phyloP scores from a whole-genome alignment of 2,888 invertebrate genomes.

The Oscheius myriophilus region DNA sequence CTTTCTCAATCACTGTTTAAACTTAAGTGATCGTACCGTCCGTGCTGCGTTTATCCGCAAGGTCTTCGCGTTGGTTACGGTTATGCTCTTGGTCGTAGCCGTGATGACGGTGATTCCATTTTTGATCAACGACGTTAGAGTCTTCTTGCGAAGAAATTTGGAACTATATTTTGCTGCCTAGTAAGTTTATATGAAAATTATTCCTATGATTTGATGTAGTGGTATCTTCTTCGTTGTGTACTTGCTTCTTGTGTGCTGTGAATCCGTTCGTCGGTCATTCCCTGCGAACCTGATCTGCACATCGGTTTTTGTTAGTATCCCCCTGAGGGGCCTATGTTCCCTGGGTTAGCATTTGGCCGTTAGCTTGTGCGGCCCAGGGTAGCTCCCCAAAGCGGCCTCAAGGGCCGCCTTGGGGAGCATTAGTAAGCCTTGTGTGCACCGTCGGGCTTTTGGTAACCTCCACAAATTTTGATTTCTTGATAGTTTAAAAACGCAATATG shows the following conservation, averaged over 20 bases:
- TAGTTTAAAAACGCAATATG: no score
- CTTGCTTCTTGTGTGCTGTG: slow-evolving; percentile 73
- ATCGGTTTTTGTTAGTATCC: slow-evolving; percentile 57
- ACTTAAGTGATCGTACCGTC: slow-evolving; percentile 57
- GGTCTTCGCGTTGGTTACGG: slow-evolving; percentile 63
- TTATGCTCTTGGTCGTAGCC: slow-evolving; percentile 67
- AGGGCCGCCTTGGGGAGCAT: no score
- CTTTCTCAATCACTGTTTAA: no score
- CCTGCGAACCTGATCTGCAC: slow-evolving; percentile 73
- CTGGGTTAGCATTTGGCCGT: no score
- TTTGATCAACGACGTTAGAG: slow-evolving; percentile 43
- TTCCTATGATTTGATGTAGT: slow-evolving; percentile 31
- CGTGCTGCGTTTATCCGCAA: slow-evolving; percentile 67
- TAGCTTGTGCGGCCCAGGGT: no score
- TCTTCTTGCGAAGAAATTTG: slow-evolving; percentile 34
- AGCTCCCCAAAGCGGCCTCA: no score
- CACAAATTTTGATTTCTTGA: no score
- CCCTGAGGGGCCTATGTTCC: no score
- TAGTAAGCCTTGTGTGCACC: no score
- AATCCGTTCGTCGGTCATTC: slow-evolving; percentile 71
- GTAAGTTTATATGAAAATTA: slow-evolving; percentile 34
- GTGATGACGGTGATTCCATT: slow-evolving; percentile 63
- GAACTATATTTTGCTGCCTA: slow-evolving; percentile 55
- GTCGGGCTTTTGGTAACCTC: no score
- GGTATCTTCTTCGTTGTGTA: slow-evolving; percentile 73